phyloP scores from a whole-genome alignment of 1,140 invertebrate genomes.

The Drosophila bifasciata region DNA sequence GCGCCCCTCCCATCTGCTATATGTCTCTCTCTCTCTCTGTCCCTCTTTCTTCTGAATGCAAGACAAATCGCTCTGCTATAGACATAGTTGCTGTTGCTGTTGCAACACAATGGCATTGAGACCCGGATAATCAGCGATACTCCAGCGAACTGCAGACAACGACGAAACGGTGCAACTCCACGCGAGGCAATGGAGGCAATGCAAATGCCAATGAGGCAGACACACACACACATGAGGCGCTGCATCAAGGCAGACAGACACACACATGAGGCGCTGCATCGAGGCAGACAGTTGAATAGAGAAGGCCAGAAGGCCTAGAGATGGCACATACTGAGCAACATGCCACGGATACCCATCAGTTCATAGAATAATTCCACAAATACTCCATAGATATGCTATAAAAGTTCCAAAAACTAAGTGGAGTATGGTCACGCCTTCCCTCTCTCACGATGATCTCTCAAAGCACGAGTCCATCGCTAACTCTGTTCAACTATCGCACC shows the following conservation, averaged over 20 bases:
- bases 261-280: no score
- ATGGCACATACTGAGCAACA: no score
- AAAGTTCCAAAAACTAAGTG: no score
- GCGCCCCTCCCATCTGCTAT: constrained; percentile 11
- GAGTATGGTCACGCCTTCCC: no score
- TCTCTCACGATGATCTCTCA: no score
- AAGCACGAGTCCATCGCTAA: constrained; percentile 31
- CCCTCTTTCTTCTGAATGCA: constrained; percentile 47
- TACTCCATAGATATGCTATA: no score
- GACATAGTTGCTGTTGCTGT: constrained; percentile 17
- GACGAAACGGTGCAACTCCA: constrained; percentile 60
- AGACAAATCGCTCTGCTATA: constrained; percentile 71
- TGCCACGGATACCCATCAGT: no score
- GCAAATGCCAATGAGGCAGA: constrained; percentile 71
- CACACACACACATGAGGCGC: constrained; percentile 36
- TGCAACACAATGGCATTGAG: constrained; percentile 71
- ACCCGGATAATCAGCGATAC: constrained; percentile 69
- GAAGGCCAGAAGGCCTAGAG: no score
- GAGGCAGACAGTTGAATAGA: no score
- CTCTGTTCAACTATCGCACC: no score
- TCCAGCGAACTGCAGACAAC: constrained; percentile 37
- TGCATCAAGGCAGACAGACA: constrained; percentile 27
- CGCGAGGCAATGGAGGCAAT: constrained; percentile 59
- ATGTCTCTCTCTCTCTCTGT: background rate
- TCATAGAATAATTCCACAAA: no score